Percentiles rank a stretch among this genome's conserved stretches.
These are phyloP conservation scores for Mimumesa dahlbomi DNA, from an alignment of 2,888 invertebrate species.

Conservation along the genomic window DNA sequence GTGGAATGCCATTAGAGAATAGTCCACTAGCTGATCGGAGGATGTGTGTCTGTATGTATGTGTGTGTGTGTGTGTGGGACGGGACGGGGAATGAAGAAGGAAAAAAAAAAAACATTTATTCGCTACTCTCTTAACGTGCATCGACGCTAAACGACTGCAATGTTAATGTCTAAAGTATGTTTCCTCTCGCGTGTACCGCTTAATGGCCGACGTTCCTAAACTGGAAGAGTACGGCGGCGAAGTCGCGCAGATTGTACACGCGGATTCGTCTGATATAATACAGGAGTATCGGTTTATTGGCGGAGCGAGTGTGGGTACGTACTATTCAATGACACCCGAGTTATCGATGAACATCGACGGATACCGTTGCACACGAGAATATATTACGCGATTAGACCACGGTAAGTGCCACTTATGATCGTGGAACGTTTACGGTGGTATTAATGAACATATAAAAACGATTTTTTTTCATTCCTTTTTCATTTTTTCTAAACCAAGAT, in stretches of 20 bases:
- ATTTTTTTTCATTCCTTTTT: too few relatives aligned
- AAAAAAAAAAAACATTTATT: too few relatives aligned
- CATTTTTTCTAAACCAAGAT: too few relatives aligned
- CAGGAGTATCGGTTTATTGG: constrained; percentile 48
- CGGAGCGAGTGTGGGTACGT: constrained; percentile 15
- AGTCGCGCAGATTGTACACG: constrained; percentile 13
- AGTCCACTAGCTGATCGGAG: constrained; percentile 3
- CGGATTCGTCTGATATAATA: constrained; percentile 22
- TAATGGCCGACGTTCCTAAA: constrained; percentile 61
- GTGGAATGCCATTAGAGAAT: constrained; percentile 46
- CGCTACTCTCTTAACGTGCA: constrained; percentile 27
- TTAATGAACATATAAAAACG: constrained; percentile 6
- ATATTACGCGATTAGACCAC: constrained; percentile 54
- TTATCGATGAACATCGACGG: constrained; percentile 53
- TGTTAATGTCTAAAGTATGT: constrained; percentile 68
- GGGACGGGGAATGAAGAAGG: constrained; percentile 15
- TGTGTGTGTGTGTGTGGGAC: too few relatives aligned
- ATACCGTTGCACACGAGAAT: constrained; percentile 57
- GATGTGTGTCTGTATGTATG: too few relatives aligned
- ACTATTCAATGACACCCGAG: constrained; percentile 40
- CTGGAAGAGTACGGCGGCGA: constrained; percentile 33
- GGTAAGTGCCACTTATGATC: constrained; percentile 45
- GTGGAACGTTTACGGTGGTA: constrained; percentile 10
- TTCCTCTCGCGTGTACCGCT: constrained; percentile 55
- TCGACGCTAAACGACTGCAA: constrained; percentile 50